Conservation (phyloP, 1,140 invertebrate genomes). For the Galleria mellonella region DNA sequence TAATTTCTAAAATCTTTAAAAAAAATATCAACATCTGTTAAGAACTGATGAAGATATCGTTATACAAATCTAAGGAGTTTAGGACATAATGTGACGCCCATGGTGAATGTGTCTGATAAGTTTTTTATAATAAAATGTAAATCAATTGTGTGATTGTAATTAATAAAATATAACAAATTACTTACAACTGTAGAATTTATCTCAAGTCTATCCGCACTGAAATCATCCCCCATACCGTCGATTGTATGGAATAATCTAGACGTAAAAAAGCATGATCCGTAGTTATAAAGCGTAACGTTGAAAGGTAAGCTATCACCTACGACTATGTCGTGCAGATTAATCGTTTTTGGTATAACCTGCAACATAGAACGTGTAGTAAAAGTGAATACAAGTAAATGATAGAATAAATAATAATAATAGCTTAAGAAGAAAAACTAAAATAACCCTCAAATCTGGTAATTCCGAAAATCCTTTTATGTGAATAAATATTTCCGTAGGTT, state of each 20-base stretch:
- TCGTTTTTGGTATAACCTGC: conserved; percentile 45
- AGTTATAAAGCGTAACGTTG: conserved; percentile 47
- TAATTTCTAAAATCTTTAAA: too few relatives aligned
- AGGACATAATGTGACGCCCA: too few relatives aligned
- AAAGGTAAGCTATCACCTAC: conserved; percentile 37
- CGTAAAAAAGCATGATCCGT: conserved; percentile 52
- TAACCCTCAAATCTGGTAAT: conserved; percentile 50
- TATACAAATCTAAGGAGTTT: too few relatives aligned
- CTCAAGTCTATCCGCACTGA: conserved; percentile 41
- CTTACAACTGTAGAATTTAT: conserved; percentile 48
- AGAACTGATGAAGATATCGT: too few relatives aligned
- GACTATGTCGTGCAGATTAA: conserved; percentile 50
- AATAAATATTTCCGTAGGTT: conserved; percentile 48
- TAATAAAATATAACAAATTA: conserved; percentile 5
- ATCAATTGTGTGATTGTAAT: too few relatives aligned
- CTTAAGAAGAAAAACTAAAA: not conserved
- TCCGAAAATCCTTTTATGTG: conserved; percentile 58
- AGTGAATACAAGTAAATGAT: too few relatives aligned
- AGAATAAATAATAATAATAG: too few relatives aligned
- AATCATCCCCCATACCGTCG: conserved; percentile 52
- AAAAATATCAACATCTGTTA: too few relatives aligned
- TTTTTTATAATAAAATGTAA: too few relatives aligned
- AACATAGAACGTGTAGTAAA: conserved; percentile 3
- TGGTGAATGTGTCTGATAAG: too few relatives aligned
- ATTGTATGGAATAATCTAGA: conserved; percentile 48